Evolutionary conservation across 2,888 invertebrate species (phyloP), one percentile per base, ranked within the genome.

Genomic region (Eristalis pertinax): DNA sequence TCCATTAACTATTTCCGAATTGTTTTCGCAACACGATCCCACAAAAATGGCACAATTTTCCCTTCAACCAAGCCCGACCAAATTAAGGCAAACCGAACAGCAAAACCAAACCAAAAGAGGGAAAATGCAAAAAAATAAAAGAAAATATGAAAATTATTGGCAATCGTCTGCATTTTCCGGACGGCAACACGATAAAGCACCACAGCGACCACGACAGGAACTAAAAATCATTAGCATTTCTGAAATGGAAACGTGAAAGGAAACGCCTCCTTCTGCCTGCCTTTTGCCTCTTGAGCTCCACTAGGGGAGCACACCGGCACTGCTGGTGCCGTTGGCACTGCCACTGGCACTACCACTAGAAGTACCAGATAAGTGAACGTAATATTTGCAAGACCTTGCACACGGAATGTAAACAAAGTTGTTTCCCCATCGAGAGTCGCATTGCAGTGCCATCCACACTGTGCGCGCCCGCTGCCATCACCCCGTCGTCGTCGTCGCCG

Each of bases 381-480:
- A 82, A 78, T 86, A 86, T 86, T 82, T 82, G 78, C 82, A 70
- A 82, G 86, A 82, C 82, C 78, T 86, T 78, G 86, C 70, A 74
- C 73, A 82, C 78, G 77, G 74, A 78, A 74, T 74, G 73, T 82
- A 82, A 86, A 83, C 78, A 78, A 77, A 81, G 72, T 76, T 78
- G 65, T 64, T 77, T 64, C 41, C 77, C 76, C 81, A 68, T 76
- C 76, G 67, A 63, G 70, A 79, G 69, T 84, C 38, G 80, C 43
- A 29, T n/a, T 67, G 15, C 11, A 74, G 43, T 74, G 60, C 8
- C 32, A 60, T 56, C 19, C 41, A 15, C 22, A 29, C 13, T 56
- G 22, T 24, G 11, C 19, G 11, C 19, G 19, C 43, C 26, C 63
- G 7, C 32, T 41, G 13, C 72, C 60, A 32, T 24, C 68, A 19